phyloP scores from a whole-genome alignment of 2,113 vertebrate species.

The Silurus asotus region DNA sequence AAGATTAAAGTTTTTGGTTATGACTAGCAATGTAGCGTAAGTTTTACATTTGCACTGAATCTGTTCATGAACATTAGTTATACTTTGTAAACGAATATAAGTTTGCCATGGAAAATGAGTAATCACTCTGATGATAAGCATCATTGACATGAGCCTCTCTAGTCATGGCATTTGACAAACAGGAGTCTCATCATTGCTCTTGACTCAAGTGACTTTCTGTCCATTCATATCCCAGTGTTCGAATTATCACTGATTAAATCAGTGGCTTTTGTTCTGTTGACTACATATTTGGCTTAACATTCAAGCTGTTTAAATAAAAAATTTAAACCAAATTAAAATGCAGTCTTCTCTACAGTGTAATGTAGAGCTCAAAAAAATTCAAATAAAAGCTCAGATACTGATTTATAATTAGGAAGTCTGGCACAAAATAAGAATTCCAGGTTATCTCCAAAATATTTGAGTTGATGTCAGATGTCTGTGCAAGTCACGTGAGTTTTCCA shows the following conservation, averaged over 20 bases:
- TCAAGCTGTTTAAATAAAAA: neutral
- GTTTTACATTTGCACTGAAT: neutral
- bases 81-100: neutral
- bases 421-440: too few relatives aligned
- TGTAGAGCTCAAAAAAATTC: neutral
- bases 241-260: slow-evolving; percentile 2
- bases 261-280: neutral
- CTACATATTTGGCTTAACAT: neutral
- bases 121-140: neutral
- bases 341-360: neutral
- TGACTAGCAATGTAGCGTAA: neutral
- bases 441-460: neutral
- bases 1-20: neutral
- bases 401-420: too few relatives aligned
- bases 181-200: neutral
- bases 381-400: neutral
- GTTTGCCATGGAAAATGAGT: neutral
- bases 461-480: neutral
- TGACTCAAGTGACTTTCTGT: neutral
- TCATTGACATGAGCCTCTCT: neutral
- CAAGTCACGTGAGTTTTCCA: too few relatives aligned
- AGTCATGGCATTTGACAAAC: neutral
- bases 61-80: neutral
- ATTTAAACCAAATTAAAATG: neutral
- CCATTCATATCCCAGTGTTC: neutral